phyloP scores from a whole-genome alignment of 1,140 invertebrate species.

The Tribolium castaneum region DNA sequence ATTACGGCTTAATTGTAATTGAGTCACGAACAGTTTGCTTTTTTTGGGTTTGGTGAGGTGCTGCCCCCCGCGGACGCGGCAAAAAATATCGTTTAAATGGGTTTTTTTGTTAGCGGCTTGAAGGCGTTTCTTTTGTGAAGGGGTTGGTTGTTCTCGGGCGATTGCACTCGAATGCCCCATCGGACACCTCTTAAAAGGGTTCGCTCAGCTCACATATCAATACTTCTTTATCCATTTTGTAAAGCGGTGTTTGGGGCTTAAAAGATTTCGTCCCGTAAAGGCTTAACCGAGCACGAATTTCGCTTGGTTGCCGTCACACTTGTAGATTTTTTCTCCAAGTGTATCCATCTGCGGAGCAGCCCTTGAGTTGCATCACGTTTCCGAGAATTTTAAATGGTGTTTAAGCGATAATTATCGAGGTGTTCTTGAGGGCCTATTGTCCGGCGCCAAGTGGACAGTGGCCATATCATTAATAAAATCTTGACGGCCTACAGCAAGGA shows the following conservation, averaged over 20 bases:
- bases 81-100: neutral
- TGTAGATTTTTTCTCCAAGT: neutral
- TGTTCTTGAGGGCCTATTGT: slow-evolving; percentile 4
- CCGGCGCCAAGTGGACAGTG: slow-evolving; percentile 8
- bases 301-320: slow-evolving; percentile 24
- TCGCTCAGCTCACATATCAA: slow-evolving; percentile 36
- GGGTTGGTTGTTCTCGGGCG: neutral
- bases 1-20: no score
- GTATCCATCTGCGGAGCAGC: neutral
- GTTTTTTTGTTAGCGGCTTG: neutral
- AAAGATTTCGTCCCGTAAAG: slow-evolving; percentile 29
- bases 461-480: slow-evolving; percentile 24
- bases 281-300: slow-evolving; percentile 42
- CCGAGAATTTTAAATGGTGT: slow-evolving; percentile 1
- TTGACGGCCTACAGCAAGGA: neutral
- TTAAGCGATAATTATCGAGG: slow-evolving; percentile 30
- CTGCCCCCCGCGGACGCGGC: neutral
- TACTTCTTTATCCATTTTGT: slow-evolving; percentile 39
- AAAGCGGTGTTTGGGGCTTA: slow-evolving; percentile 34
- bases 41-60: neutral
- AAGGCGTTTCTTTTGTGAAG: neutral
- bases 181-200: slow-evolving; percentile 48
- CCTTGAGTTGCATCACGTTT: slow-evolving; percentile 3
- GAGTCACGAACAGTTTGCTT: no score
- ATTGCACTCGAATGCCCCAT: slow-evolving; percentile 38